phyloP scores from a whole-genome alignment of 2,113 vertebrate genomes.

The Cheirogaleus medius region DNA sequence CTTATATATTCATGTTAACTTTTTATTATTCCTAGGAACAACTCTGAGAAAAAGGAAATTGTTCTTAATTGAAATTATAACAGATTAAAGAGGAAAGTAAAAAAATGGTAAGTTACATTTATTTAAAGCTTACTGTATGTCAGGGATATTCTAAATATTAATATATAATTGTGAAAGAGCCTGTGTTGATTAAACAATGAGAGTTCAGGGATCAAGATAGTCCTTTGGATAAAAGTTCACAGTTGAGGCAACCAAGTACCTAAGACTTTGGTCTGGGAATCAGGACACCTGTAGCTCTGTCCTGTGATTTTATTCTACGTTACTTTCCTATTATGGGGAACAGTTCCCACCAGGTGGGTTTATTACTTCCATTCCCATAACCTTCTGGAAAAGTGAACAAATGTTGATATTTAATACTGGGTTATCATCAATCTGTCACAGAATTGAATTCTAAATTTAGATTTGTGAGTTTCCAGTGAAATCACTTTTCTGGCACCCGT shows the following conservation, averaged over 20 bases:
- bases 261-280: background rate
- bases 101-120: background rate
- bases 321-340: background rate
- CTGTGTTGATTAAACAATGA: background rate
- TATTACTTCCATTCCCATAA: conserved; percentile 39
- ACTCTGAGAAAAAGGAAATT: background rate
- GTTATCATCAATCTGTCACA: background rate
- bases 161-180: background rate
- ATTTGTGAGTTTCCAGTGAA: background rate
- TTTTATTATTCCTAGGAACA: background rate
- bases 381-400: background rate
- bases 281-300: background rate
- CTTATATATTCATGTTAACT: background rate
- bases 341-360: background rate
- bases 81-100: background rate
- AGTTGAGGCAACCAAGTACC: background rate
- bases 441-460: conserved; percentile 46
- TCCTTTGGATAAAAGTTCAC: background rate
- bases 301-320: background rate
- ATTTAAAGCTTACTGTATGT: background rate
- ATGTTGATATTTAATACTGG: background rate
- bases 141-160: background rate
- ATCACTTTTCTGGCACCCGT: background rate
- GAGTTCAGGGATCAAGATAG: background rate
- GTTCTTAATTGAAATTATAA: background rate